A percentile compares a stretch with the other conserved stretches of the same genome.
phyloP scores from a whole-genome alignment of 1,140 invertebrate species.

The Aphis craccivora region DNA sequence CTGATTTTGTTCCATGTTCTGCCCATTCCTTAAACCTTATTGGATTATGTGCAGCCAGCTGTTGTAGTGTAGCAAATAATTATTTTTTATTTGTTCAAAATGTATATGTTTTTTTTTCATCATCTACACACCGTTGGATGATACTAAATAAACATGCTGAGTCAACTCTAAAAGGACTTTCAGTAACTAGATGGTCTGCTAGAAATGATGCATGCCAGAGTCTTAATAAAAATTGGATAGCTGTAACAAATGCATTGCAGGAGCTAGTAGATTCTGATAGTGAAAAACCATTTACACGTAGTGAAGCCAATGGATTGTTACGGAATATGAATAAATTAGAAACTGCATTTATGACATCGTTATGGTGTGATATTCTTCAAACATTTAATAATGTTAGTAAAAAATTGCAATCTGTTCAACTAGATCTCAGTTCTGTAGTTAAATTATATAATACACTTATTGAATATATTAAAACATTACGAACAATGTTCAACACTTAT shows the following conservation, averaged over 20 bases:
- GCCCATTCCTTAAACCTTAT: conserved; percentile 63
- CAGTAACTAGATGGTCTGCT: conserved; percentile 60
- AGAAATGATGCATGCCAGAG: conserved; percentile 59
- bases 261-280: not conserved
- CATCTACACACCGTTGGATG: conserved; percentile 60
- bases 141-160: conserved; percentile 45
- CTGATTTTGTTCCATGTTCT: conserved; percentile 62
- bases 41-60: conserved; percentile 62
- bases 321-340: not conserved
- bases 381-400: not conserved
- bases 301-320: not conserved
- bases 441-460: not conserved
- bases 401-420: not conserved
- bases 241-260: not conserved
- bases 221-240: conserved; percentile 19
- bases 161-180: conserved; percentile 58
- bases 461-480: not conserved
- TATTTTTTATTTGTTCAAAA: conserved; percentile 61
- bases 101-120: conserved; percentile 61
- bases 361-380: conserved; percentile 1
- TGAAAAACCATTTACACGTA: not conserved
- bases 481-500: not conserved
- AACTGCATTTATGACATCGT: not conserved
- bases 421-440: not conserved
- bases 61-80: conserved; percentile 59